Percentiles rank a stretch among this genome's conserved stretches.
Evolutionary conservation across 2,888 invertebrate genomes (phyloP).

Genomic region (Eubasilissa splendida): DNA sequence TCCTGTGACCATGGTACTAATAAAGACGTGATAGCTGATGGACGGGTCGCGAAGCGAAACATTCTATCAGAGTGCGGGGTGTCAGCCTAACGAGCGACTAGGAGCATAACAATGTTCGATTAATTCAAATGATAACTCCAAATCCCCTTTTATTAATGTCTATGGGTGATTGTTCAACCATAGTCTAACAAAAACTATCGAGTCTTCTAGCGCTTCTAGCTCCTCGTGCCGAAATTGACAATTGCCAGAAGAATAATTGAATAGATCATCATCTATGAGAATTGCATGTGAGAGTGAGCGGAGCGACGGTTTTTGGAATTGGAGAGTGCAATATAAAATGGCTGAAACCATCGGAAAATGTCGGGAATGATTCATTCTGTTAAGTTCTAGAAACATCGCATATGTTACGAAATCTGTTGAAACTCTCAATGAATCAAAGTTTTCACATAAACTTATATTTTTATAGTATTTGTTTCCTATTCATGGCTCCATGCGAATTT

Average conservation of each 20-base stretch:
- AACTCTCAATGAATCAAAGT: background rate
- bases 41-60: too few species aligned
- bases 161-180: too few species aligned
- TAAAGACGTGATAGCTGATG: too few species aligned
- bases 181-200: background rate
- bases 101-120: too few species aligned
- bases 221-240: constrained; percentile 19
- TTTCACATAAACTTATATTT: background rate
- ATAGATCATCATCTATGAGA: background rate
- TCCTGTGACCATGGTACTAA: too few species aligned
- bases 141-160: too few species aligned
- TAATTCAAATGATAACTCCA: too few species aligned
- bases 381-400: background rate
- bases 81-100: too few species aligned
- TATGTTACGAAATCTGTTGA: background rate
- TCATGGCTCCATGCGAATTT: background rate
- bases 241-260: constrained; percentile 19
- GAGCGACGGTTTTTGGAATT: constrained; percentile 15
- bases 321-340: constrained; percentile 15
- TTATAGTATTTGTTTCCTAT: constrained; percentile 8
- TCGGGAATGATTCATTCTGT: constrained; percentile 21
- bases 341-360: constrained; percentile 20
- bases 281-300: constrained; percentile 18
- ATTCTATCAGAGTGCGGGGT: too few species aligned
- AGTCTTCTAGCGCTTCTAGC: background rate